Conservation (phyloP, 2,113 vertebrate genomes). For the Clarias magur region DNA sequence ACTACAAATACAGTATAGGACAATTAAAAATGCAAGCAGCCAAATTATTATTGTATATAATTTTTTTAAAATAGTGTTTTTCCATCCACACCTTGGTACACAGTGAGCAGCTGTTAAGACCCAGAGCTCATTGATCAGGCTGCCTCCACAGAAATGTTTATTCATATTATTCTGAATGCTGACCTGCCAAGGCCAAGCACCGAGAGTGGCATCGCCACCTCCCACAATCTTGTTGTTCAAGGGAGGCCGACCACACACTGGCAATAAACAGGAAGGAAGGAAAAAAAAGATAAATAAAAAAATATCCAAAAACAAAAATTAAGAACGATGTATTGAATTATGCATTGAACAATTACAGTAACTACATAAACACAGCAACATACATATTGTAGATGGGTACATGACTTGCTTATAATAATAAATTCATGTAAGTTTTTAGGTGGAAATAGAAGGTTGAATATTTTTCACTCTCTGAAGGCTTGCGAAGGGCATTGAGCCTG, state of each 20-base stretch:
- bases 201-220: slow-evolving; percentile 46
- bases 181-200: slow-evolving; percentile 78
- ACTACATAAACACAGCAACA: background rate
- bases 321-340: too few relatives aligned
- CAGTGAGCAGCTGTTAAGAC: slow-evolving; percentile 76
- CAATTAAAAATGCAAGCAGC: background rate
- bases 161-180: slow-evolving; percentile 38
- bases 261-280: background rate
- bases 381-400: background rate
- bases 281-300: background rate
- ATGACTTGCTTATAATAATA: background rate
- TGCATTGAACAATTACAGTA: background rate
- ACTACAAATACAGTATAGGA: background rate
- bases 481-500: too few relatives aligned
- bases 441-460: background rate
- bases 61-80: background rate
- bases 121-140: slow-evolving; percentile 72
- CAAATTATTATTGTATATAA: background rate
- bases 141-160: slow-evolving; percentile 72
- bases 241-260: slow-evolving; percentile 70
- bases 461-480: background rate
- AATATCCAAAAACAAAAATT: background rate
- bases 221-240: slow-evolving; percentile 71
- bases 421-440: background rate
- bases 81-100: slow-evolving; percentile 46